Base-by-base conservation (phyloP, 1,140 invertebrate genomes). In the Ephestia elutella region DNA sequence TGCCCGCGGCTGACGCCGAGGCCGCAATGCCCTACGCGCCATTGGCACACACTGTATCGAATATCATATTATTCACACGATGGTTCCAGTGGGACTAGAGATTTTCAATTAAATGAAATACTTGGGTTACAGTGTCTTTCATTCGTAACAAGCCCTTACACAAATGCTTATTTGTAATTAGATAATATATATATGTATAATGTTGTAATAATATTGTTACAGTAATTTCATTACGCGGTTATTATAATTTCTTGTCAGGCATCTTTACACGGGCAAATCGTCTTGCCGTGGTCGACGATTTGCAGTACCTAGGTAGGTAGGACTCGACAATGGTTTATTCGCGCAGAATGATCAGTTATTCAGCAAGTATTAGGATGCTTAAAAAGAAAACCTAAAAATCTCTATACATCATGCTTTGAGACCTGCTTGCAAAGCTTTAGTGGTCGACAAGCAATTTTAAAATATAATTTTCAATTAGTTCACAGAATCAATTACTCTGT, bases 171-270 rank as follows among this genome's bases (percentile, higher is more conserved):
- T 80, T 88, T 82, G 80, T 85, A 85, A 83, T 87, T 76, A 35
- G 32, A 35, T 35, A 35, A 44, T 44, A 85, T 78, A 86, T 83
- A 82, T 82, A 84, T 72, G 66, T 66, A 53, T 53, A 79, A 80
- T 75, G 76, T 82, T 78, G 82, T 86, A 87, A 35, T 84, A 86
- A 77, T 75, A 71, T 83, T 76, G 78, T 88, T 86, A 86, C 82
- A 87, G 83, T 88, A 88, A 88, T 88, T 88, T 86, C 78, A 88
- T 88, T 86, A 86, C 82, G 83, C 86, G 86, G 78, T 82, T 86
- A 81, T 82, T 77, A 71, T 73, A 78, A 75, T 79, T 83, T 81
- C 80, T 81, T 70, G 64, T 80, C 82, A 86, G 86, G 85, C 85
- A 82, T 80, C 78, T 70, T 69, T 62, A 73, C 65, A 68, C 65